phyloP scores from a whole-genome alignment of 2,888 invertebrate species.

The Trichogramma evanescens region DNA sequence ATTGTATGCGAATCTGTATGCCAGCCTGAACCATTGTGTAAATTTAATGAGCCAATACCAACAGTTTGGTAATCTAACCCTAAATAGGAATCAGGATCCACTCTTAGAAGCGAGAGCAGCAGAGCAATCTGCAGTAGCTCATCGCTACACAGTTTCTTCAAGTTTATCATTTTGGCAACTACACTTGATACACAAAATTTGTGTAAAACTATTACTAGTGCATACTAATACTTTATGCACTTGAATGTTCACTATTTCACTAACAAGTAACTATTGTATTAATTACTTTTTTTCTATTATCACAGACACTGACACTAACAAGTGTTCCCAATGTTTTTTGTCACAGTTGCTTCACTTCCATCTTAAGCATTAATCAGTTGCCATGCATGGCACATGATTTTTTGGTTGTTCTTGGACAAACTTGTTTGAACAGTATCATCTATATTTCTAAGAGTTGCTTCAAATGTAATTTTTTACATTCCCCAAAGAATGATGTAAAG shows the following conservation, averaged over 20 bases:
- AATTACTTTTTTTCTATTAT: constrained; percentile 12
- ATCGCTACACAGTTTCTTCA: constrained; percentile 76
- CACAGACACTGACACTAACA: constrained; percentile 15
- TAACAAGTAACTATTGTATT: background rate
- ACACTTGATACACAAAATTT: constrained; percentile 4
- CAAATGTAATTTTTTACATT: no score
- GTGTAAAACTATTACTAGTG: background rate
- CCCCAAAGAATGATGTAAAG: no score
- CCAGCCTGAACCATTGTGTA: constrained; percentile 66
- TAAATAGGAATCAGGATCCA: constrained; percentile 66
- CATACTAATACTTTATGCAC: background rate
- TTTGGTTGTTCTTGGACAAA: no score
- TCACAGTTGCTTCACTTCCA: constrained; percentile 30
- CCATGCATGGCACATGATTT: background rate
- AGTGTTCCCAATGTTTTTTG: constrained; percentile 4
- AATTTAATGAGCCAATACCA: constrained; percentile 47
- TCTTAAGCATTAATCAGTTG: constrained; percentile 28
- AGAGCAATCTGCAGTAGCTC: constrained; percentile 76
- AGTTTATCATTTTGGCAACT: constrained; percentile 59
- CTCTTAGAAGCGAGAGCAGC: constrained; percentile 71
- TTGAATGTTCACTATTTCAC: constrained; percentile 3
- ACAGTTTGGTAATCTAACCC: constrained; percentile 55
- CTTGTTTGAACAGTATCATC: no score
- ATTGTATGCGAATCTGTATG: constrained; percentile 53
- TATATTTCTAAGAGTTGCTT: no score